phyloP scores from a whole-genome alignment of 2,888 invertebrate species.

The Abscondita cerata region DNA sequence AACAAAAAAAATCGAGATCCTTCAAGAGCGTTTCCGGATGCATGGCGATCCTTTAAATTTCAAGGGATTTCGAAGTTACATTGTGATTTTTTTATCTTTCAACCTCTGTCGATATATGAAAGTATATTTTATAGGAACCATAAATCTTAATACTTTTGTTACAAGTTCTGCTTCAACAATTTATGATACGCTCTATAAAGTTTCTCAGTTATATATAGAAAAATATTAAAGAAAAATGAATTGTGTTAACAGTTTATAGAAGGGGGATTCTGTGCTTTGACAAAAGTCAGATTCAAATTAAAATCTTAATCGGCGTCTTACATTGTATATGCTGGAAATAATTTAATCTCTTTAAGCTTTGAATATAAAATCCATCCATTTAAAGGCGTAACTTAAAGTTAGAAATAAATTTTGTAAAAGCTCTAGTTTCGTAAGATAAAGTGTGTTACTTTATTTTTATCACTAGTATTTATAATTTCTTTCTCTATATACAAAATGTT shows the following conservation, averaged over 20 bases:
- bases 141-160: slow-evolving; percentile 36
- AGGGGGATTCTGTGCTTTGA: background rate
- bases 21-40: slow-evolving; percentile 18
- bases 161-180: slow-evolving; percentile 32
- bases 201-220: slow-evolving; percentile 28
- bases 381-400: too few relatives aligned
- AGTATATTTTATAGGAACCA: slow-evolving; percentile 32
- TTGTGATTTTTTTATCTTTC: slow-evolving; percentile 34
- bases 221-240: slow-evolving; percentile 25
- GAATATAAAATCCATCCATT: too few relatives aligned
- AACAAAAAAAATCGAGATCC: too few relatives aligned
- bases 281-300: too few relatives aligned
- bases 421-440: too few relatives aligned
- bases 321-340: too few relatives aligned
- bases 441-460: too few relatives aligned
- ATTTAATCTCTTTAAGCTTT: too few relatives aligned
- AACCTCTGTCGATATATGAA: slow-evolving; percentile 34
- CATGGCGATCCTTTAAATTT: slow-evolving; percentile 19
- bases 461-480: too few relatives aligned
- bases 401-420: too few relatives aligned
- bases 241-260: slow-evolving; percentile 10
- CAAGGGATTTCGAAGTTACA: slow-evolving; percentile 26
- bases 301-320: too few relatives aligned
- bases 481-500: too few relatives aligned
- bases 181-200: slow-evolving; percentile 33